Evolutionary conservation across 2,888 invertebrate genomes (phyloP), one percentile per base, ranked within the genome.

Genomic region (Dryobotodes eremita): DNA sequence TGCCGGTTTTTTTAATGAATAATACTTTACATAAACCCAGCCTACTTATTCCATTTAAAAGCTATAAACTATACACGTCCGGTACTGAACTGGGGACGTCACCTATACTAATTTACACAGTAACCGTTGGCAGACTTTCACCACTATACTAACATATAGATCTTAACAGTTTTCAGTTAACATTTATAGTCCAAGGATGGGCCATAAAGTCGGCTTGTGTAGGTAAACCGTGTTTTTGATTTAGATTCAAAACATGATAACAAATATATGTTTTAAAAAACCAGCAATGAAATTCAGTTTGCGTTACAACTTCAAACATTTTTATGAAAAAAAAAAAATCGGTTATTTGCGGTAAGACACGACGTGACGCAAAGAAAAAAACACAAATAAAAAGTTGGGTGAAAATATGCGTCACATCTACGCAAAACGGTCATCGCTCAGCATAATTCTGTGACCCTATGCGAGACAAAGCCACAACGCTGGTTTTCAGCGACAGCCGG

Each of bases 111-210:
- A 84, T 86, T 79, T 73, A 83, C 75, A 69, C 62, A 70, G 57
- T 13, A 36, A 69, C 64, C 17, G 79, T 64, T 86, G 70, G n/a
- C 53, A 68, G 59, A 88, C 89, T 87, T 87, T 88, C 87, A 77
- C 87, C 84, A 42, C 23, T 26, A 42, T 23, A 76, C 46, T 42
- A 23, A 72, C 78, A 86, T 83, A 53, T 66, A 75, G 80, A 88
- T 86, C 86, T 79, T n/a, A 46, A 62, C 31, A 48, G 73, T 79
- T 75, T 77, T 75, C 71, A 75, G 86, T 68, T 79, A 75, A 79
- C 74, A 53, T 84, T 84, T 76, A 81, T 75, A 31, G 75, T 42
- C 3, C 17, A 31, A 3, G 0, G 53, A 31, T 59, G 36, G 75
- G 62, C 78, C 23, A 75, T 36, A 53, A 68, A 82, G n/a, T 64